Conservation (phyloP, 2,797 vertebrate genomes). For the Otolemur crassicaudatus region DNA sequence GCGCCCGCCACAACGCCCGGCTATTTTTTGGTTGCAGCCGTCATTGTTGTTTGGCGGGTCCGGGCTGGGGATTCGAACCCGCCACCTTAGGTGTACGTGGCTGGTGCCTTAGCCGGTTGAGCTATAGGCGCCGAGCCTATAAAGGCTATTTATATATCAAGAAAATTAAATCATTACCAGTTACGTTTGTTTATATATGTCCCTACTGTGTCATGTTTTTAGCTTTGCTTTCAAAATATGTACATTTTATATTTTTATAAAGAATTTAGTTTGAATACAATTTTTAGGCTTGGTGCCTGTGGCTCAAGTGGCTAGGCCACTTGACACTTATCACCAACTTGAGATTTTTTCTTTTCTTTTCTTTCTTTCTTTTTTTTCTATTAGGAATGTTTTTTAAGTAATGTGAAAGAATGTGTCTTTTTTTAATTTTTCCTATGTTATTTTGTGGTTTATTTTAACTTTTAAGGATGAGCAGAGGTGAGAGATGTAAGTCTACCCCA, state of each 20-base stretch:
- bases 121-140: too few species aligned
- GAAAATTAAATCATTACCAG: background rate
- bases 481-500: constrained; percentile 55
- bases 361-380: background rate
- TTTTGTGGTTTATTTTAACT: constrained; percentile 62
- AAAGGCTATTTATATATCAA: constrained; percentile 1
- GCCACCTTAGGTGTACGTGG: too few species aligned
- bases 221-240: background rate
- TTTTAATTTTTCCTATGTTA: constrained; percentile 45
- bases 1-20: too few species aligned
- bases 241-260: constrained; percentile 49
- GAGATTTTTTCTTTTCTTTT: background rate
- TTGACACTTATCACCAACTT: too few species aligned
- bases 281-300: too few species aligned
- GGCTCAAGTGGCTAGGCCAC: too few species aligned
- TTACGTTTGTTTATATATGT: constrained; percentile 33
- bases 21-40: too few species aligned
- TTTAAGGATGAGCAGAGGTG: constrained; percentile 54
- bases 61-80: too few species aligned
- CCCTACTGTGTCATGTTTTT: background rate
- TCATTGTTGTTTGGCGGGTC: too few species aligned
- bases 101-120: too few species aligned
- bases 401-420: background rate
- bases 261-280: background rate
- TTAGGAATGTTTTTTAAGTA: constrained; percentile 41